Evolutionary conservation across 2,797 vertebrate genomes (phyloP), one percentile per base, ranked within the genome.

Genomic region (Pantherophis vulpinus): DNA sequence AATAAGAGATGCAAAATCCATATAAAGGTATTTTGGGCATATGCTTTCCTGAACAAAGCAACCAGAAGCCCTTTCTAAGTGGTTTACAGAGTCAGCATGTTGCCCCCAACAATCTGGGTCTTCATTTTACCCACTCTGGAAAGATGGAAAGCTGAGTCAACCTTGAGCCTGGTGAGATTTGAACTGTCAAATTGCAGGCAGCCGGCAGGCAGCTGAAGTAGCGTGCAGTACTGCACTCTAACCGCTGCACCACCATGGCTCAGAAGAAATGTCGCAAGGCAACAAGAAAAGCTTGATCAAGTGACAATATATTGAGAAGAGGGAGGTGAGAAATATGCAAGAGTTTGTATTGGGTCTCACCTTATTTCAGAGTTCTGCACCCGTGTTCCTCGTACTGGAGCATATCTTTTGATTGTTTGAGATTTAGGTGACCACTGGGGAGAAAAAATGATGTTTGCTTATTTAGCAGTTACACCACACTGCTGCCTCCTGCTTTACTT

Each of bases 1-100:
- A 0, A 90, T 9, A 18, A 86, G 90, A 60, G 47, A 55, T 79
- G 83, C 4, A 58, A 0, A 59, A 86, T 42, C 27, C 42, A 47
- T 47, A 90, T 29, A 9, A 25, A 0, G 9, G 0, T 54, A 79
- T 0, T 0, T n/a, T 10, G n/a, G 42, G 74, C 14, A 16, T 93
- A 58, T 79, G 70, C 63, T 47, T 54, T 32, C 59, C 47, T 51
- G 37, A 32, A 32, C 29, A 12, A 13, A 23, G 29, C 20, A 51
- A 5, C 37, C 29, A 12, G 18, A 60, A 59, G 58, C 18, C 58
- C 5, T 59, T 18, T 59, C 18, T 59, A 59, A 20, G 58, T 5
- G 4, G 5, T 59, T 59, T 59, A 59, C 58, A 59, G 58, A 59
- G 16, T 59, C 58, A 20, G 16, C 58, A 6, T 59, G 1, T 59